Evolutionary conservation across 1,140 invertebrate genomes (phyloP).

Genomic region (Mylabris phalerata): DNA sequence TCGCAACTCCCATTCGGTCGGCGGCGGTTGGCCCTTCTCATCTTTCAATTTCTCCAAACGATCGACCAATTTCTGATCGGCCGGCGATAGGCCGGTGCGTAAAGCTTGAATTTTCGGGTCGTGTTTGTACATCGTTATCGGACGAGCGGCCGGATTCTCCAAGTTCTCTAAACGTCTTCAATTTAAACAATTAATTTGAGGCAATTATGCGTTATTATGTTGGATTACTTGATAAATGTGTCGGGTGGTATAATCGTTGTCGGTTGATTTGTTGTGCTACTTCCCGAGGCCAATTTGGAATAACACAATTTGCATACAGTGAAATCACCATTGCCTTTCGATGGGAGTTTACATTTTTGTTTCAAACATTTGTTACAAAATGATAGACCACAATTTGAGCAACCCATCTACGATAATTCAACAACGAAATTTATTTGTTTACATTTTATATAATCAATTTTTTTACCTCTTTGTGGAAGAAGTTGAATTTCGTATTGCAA

Average conservation of each 20-base stretch:
- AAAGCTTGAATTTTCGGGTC: constrained; percentile 40
- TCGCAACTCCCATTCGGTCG: constrained; percentile 48
- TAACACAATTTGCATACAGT: constrained; percentile 44
- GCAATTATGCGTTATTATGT: not conserved
- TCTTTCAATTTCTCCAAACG: constrained; percentile 54
- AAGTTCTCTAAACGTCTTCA: constrained; percentile 41
- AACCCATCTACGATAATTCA: constrained; percentile 47
- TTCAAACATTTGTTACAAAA: constrained; percentile 57
- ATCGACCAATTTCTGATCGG: constrained; percentile 49
- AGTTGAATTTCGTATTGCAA: constrained; percentile 45
- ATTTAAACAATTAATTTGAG: not conserved
- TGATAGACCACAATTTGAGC: constrained; percentile 55
- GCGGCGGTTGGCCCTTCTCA: constrained; percentile 39
- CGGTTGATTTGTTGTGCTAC: constrained; percentile 10
- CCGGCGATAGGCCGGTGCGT: constrained; percentile 39
- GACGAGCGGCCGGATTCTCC: constrained; percentile 41
- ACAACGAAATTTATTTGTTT: not conserved
- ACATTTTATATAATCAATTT: not conserved
- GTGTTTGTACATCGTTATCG: constrained; percentile 47
- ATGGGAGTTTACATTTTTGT: constrained; percentile 39
- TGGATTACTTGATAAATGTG: constrained; percentile 45
- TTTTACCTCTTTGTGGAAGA: constrained; percentile 48
- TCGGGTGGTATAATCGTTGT: constrained; percentile 43
- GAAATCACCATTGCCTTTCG: constrained; percentile 40
- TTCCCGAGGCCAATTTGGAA: constrained; percentile 26